phyloP scores from a whole-genome alignment of 2,797 vertebrate genomes.

The Coendou prehensilis region DNA sequence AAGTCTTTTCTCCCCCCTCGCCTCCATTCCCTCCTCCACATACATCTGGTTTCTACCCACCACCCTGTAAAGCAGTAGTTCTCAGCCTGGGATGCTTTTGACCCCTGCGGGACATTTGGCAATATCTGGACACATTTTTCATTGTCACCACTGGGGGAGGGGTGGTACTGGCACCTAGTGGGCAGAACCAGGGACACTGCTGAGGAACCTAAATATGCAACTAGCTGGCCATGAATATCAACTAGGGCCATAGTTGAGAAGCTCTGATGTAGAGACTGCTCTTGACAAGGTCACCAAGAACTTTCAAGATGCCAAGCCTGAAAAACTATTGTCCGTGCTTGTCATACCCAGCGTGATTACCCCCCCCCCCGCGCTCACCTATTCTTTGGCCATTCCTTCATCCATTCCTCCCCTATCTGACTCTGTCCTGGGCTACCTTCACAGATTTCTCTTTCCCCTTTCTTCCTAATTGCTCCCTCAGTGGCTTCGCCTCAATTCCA shows the following conservation, averaged over 20 bases:
- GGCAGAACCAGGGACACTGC: neutral
- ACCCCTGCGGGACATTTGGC: neutral
- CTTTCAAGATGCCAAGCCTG: neutral
- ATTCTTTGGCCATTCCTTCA: neutral
- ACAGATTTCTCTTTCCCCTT: neutral
- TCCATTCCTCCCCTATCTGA: neutral
- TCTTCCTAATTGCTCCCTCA: neutral
- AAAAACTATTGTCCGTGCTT: neutral
- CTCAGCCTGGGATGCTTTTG: neutral
- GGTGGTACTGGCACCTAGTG: neutral
- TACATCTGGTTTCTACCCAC: neutral
- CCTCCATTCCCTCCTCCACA: neutral
- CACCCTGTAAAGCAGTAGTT: neutral
- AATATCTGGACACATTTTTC: neutral
- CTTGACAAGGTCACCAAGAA: neutral
- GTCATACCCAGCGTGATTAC: accelerated
- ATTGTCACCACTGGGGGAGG: neutral
- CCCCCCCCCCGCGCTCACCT: no score
- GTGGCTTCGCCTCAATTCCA: neutral
- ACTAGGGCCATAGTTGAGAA: neutral
- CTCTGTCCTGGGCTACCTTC: neutral
- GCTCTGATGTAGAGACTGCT: neutral
- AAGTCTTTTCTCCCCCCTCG: neutral
- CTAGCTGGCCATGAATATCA: neutral
- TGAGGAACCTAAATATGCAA: neutral